A percentile compares a stretch with the other conserved stretches of the same genome.
These are phyloP conservation scores for Agrilus mali DNA, from an alignment of 2,888 invertebrate genomes.

Conservation along the genomic window DNA sequence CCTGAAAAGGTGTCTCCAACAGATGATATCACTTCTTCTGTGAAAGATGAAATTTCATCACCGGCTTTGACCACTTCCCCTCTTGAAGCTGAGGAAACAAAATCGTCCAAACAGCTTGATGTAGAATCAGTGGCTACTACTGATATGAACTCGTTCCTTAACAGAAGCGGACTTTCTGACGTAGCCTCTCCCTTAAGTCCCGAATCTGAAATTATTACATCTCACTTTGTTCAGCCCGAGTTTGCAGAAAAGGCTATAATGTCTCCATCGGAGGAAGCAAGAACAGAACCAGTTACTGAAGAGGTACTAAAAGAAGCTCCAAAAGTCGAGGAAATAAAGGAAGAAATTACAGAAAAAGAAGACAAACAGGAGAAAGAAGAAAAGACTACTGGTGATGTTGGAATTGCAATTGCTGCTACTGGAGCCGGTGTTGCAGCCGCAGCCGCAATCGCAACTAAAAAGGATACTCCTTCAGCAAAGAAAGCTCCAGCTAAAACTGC, in stretches of 20 bases:
- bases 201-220: conserved; percentile 21
- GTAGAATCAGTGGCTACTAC: conserved; percentile 17
- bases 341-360: conserved; percentile 6
- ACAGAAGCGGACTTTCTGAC: conserved; percentile 19
- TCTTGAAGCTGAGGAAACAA: neutral
- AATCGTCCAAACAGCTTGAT: conserved; percentile 11
- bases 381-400: conserved; percentile 6
- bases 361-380: conserved; percentile 6
- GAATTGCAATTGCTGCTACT: conserved; percentile 21
- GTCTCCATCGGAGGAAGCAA: conserved; percentile 24
- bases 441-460: conserved; percentile 23
- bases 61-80: conserved; percentile 3
- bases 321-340: conserved; percentile 1
- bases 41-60: conserved; percentile 23
- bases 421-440: conserved; percentile 24
- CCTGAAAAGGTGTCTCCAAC: conserved; percentile 12
- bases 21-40: conserved; percentile 30
- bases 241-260: conserved; percentile 22
- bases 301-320: conserved; percentile 9
- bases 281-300: conserved; percentile 10
- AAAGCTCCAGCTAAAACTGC: conserved; percentile 2
- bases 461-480: conserved; percentile 16
- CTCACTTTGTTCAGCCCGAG: conserved; percentile 14
- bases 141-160: conserved; percentile 21
- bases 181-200: conserved; percentile 20